Evolutionary conservation across 2,888 invertebrate genomes (phyloP), one percentile per base, ranked within the genome.

Genomic region (Brenthis ino): DNA sequence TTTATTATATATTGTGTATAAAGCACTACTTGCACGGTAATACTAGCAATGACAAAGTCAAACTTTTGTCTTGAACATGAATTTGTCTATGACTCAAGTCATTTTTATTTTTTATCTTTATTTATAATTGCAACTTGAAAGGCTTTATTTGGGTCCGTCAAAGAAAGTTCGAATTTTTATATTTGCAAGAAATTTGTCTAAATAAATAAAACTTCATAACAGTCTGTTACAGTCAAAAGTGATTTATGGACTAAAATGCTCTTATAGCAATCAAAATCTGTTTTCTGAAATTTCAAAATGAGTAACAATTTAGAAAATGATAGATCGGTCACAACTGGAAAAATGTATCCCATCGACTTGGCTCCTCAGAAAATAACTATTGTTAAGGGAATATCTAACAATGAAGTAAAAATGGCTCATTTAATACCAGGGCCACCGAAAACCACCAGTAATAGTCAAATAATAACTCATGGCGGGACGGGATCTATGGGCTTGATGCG

Each of bases 281-380:
- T 51, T 65, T 43, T 24, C 47, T 66, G 55, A 43, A 54, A 11
- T 60, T 64, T 76, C 78, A 88, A 78, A 82, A 93, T 93, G 93
- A 93, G 87, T 79, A 86, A 82, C 77, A 92, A 91, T 85, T 83
- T 89, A 78, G 93, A 93, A 78, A 94, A 93, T 77, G 94, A 94
- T 77, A 94, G 94, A 77, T 93, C 94, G 77, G 81, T 89, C 73
- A 91, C 94, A 75, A 82, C 90, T 78, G 89, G 89, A 75, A 95
- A 95, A 87, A 93, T 93, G 85, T 93, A 93, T 86, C 93, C 93
- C 74, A 93, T 93, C 77, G 93, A 93, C 87, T 90, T 93, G 84
- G 93, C 93, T 69, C 91, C 91, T 75, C 92, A 91, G 82, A 93
- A 93, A 82, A 93, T 93, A 69, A 92, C 93, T 76, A 93, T 93